Conservation (phyloP, 2,797 vertebrate genomes). For the Poecilia gillii region DNA sequence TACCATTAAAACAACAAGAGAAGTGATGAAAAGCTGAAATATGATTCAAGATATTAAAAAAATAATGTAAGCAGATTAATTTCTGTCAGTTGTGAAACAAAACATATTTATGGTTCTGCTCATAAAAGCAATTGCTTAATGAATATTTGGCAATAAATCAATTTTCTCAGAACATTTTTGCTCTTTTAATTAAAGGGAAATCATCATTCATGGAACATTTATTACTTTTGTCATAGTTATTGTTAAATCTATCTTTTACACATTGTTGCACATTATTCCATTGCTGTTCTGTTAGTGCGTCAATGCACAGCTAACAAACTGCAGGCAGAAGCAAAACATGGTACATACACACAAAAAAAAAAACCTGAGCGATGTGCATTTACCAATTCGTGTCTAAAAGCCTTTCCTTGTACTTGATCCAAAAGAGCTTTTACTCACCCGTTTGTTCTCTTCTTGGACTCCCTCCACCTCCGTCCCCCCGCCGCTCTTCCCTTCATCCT, state of each 20-base stretch:
- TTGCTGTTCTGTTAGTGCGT: slow-evolving; percentile 13
- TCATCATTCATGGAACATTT: background rate
- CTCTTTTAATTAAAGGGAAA: background rate
- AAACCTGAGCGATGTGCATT: slow-evolving; percentile 52
- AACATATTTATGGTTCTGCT: background rate
- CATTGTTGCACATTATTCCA: slow-evolving; percentile 5
- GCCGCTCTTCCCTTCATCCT: slow-evolving; percentile 2
- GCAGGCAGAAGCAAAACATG: slow-evolving; percentile 11
- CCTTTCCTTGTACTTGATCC: slow-evolving; percentile 78
- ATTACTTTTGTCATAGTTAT: background rate
- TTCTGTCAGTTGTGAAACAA: background rate
- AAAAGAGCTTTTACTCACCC: slow-evolving; percentile 79
- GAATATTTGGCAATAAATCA: background rate
- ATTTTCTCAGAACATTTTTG: background rate
- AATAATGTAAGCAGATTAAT: background rate
- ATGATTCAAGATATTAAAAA: background rate
- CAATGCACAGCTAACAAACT: slow-evolving; percentile 18
- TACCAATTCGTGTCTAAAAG: slow-evolving; percentile 75
- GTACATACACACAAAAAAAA: slow-evolving; percentile 50
- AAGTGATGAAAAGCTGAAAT: background rate
- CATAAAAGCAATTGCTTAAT: background rate
- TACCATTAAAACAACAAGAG: background rate
- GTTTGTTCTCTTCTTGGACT: slow-evolving; percentile 28
- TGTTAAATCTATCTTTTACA: background rate
- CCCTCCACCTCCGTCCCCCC: background rate